Percentiles rank a stretch among this genome's conserved stretches.
phyloP scores from a whole-genome alignment of 2,113 vertebrate species.

The Coptodon bakossiorum region DNA sequence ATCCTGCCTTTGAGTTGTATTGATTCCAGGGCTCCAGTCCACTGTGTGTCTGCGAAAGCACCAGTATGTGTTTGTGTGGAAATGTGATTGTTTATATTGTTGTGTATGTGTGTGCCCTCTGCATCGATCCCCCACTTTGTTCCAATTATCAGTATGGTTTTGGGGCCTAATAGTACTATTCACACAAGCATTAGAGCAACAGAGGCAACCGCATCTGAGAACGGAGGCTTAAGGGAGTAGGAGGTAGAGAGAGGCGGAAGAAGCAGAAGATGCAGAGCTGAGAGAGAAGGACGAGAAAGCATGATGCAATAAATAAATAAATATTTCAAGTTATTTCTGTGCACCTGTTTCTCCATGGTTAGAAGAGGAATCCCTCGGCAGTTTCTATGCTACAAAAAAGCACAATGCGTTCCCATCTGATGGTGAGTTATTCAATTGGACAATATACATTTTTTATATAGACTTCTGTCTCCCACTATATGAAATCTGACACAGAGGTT shows the following conservation, averaged over 20 bases:
- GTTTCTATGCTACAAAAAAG: not conserved
- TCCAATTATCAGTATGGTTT: constrained; percentile 60
- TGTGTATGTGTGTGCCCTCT: constrained; percentile 14
- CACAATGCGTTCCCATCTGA: not conserved
- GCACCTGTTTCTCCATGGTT: not conserved
- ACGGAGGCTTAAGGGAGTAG: not conserved
- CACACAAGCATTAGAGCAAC: constrained; percentile 46
- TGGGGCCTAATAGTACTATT: constrained; percentile 53
- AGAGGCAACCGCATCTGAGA: constrained; percentile 13
- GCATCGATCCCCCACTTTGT: constrained; percentile 61
- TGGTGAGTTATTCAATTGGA: not conserved
- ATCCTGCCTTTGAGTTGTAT: constrained; percentile 47
- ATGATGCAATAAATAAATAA: not conserved
- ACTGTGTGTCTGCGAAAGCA: not conserved
- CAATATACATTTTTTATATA: not conserved
- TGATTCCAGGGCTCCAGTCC: constrained; percentile 21
- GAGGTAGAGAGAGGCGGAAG: not conserved
- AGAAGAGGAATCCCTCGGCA: not conserved
- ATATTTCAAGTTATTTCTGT: not conserved
- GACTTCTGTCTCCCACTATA: not conserved
- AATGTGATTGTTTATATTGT: constrained; percentile 40
- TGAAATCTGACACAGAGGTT: not conserved
- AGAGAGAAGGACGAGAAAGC: not conserved
- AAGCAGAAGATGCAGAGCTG: not conserved
- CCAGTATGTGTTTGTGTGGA: not conserved